Evolutionary conservation across 2,888 invertebrate species (phyloP).

Genomic region (Parochlus steinenii): DNA sequence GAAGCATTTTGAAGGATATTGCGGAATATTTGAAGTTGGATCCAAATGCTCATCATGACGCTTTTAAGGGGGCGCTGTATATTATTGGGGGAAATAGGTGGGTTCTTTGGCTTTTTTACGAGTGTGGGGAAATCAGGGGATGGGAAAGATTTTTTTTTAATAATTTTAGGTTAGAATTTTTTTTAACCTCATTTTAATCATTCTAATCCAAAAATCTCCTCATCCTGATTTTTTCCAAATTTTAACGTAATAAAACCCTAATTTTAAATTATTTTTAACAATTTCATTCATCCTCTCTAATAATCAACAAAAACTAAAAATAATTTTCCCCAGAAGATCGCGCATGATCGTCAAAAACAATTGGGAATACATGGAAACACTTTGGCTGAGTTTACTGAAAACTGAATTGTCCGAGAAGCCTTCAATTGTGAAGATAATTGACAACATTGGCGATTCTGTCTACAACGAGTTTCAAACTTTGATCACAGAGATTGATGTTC

Average conservation of each 20-base stretch:
- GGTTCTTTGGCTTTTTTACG: no score
- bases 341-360: conserved; percentile 51
- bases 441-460: conserved; percentile 35
- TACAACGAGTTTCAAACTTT: conserved; percentile 44
- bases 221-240: no score
- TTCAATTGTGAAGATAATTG: conserved; percentile 49
- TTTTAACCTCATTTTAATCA: no score
- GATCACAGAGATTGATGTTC: conserved; percentile 39
- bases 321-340: no score
- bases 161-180: no score
- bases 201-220: no score
- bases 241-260: no score
- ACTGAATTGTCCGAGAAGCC: conserved; percentile 75
- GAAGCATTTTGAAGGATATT: conserved; percentile 43
- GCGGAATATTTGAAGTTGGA: conserved; percentile 42
- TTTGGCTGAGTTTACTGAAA: conserved; percentile 66
- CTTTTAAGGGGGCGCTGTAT: conserved; percentile 64
- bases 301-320: no score
- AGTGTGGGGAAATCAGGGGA: no score
- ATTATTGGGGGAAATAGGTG: conserved; percentile 35
- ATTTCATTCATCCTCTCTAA: no score
- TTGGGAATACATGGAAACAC: conserved; percentile 49
- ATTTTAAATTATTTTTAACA: no score
- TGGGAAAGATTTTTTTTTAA: no score
- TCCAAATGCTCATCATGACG: conserved; percentile 43